Percentiles rank a stretch among this genome's conserved stretches.
Evolutionary conservation across 2,888 invertebrate species (phyloP).

Genomic region (Euclidia mi): DNA sequence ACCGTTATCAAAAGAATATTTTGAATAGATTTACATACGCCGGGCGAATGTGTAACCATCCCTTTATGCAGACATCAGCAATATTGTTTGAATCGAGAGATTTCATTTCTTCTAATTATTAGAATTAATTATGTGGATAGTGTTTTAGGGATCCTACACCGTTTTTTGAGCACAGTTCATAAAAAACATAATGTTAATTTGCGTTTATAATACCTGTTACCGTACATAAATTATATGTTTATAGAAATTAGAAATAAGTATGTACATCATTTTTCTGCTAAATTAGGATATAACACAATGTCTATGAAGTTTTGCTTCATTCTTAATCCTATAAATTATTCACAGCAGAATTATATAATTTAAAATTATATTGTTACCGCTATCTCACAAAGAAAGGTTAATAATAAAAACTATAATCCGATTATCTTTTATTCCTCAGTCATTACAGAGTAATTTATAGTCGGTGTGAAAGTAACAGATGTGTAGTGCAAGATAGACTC

Average conservation of each 20-base stretch:
- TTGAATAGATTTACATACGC: conserved; percentile 68
- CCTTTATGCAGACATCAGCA: conserved; percentile 57
- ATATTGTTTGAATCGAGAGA: conserved; percentile 53
- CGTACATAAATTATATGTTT: too few relatives aligned
- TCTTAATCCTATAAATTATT: too few relatives aligned
- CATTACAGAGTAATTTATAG: conserved; percentile 70
- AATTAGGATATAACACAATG: too few relatives aligned
- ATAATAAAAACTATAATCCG: conserved; percentile 36
- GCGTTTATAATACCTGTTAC: neutral
- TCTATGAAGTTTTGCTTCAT: too few relatives aligned
- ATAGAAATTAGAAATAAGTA: too few relatives aligned
- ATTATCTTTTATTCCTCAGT: conserved; percentile 55
- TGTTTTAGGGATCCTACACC: too few relatives aligned
- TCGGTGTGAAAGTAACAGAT: conserved; percentile 81
- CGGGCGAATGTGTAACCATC: conserved; percentile 51
- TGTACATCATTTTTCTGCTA: too few relatives aligned
- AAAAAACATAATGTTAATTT: too few relatives aligned
- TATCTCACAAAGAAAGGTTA: conserved; percentile 1
- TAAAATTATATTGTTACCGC: neutral
- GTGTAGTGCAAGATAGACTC: conserved; percentile 74
- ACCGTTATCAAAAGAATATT: conserved; percentile 73
- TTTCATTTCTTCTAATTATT: conserved; percentile 40
- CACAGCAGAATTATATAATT: too few relatives aligned
- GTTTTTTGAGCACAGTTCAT: too few relatives aligned
- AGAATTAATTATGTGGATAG: too few relatives aligned